A percentile compares a stretch with the other conserved stretches of the same genome.
Conservation (phyloP, 2,113 vertebrate species). For the Paradisaea rubra region DNA sequence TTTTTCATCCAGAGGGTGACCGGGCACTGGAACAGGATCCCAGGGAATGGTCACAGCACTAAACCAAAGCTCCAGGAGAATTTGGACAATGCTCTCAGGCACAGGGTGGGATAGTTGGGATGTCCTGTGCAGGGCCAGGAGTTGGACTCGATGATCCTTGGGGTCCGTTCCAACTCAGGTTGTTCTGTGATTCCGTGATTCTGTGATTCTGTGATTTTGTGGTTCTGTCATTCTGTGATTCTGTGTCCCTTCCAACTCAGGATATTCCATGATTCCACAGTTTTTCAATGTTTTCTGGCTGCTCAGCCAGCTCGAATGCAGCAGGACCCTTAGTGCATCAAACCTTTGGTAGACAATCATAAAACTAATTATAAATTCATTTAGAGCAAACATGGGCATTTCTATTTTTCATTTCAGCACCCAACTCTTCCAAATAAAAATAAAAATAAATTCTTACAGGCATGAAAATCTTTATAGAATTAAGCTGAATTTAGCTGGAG, state of each 20-base stretch:
- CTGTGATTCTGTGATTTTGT: no score
- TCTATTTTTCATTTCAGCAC: not conserved
- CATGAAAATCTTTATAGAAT: not conserved
- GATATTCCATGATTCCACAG: not conserved
- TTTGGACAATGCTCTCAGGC: not conserved
- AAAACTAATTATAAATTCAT: not conserved
- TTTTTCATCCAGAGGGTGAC: not conserved
- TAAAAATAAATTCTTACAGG: not conserved
- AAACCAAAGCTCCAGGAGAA: not conserved
- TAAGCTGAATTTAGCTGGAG: not conserved
- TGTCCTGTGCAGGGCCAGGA: not conserved
- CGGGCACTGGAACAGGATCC: not conserved
- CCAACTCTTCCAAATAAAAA: not conserved
- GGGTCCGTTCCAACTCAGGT: no score
- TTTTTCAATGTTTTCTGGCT: not conserved
- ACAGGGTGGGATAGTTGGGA: not conserved
- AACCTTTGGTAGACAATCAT: not conserved
- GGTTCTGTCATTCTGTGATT: no score
- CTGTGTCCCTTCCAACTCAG: not conserved
- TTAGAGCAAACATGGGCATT: fast-evolving
- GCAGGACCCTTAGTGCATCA: not conserved
- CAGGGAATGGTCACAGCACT: not conserved
- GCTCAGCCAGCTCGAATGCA: not conserved
- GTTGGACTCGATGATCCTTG: not conserved
- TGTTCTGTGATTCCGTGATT: no score